Conservation (phyloP, 2,797 vertebrate genomes). For the Syndactyla subalaris region DNA sequence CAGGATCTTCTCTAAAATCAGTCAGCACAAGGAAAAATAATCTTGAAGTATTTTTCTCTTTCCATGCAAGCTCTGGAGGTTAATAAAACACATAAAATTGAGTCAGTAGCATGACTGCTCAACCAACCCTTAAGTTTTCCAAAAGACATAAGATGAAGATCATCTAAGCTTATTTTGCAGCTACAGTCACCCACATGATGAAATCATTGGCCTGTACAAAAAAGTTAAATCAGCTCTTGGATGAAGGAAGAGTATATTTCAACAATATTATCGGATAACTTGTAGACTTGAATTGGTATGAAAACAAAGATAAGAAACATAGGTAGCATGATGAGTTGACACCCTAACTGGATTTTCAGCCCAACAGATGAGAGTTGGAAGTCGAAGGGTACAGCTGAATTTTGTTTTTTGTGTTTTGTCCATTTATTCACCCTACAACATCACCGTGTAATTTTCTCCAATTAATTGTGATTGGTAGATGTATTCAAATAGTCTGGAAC, state of each 20-base stretch:
- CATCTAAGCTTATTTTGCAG: constrained; percentile 23
- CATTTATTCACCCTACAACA: background rate
- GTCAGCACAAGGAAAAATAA: background rate
- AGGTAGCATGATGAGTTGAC: background rate
- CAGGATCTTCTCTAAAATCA: background rate
- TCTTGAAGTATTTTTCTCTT: background rate
- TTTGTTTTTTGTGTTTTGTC: background rate
- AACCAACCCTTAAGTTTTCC: constrained; percentile 40
- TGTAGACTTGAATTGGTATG: background rate
- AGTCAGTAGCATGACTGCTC: constrained; percentile 6
- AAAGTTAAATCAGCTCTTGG: constrained; percentile 30
- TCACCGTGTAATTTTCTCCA: background rate
- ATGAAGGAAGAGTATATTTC: constrained; percentile 3
- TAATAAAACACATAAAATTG: constrained; percentile 31
- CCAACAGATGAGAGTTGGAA: background rate
- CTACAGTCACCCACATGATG: background rate
- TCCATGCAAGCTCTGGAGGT: background rate
- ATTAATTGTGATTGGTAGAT: background rate
- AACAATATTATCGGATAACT: background rate
- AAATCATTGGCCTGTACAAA: constrained; percentile 23
- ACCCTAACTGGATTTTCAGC: background rate
- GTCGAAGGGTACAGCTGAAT: background rate
- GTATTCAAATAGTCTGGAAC: background rate
- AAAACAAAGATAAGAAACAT: background rate
- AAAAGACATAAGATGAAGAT: constrained; percentile 11